These are phyloP conservation scores for Drosophila leontia DNA, from an alignment of 1,140 invertebrate genomes.

Conservation along the genomic window DNA sequence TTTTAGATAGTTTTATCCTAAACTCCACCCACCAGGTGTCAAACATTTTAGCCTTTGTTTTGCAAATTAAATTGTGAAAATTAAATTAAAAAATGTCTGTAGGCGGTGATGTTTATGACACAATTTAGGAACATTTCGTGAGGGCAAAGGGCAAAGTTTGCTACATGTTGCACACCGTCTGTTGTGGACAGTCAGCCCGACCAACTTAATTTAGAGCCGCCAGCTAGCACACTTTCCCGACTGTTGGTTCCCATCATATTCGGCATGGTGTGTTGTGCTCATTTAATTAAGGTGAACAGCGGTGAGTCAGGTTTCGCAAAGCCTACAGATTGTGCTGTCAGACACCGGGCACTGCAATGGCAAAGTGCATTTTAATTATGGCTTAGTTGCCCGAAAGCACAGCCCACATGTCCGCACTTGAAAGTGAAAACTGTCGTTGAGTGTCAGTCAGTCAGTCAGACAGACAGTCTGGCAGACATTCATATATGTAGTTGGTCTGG, in stretches of 20 bases:
- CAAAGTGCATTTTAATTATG: conserved; percentile 80
- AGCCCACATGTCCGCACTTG: conserved; percentile 49
- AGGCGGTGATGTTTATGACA: conserved; percentile 4
- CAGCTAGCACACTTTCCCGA: conserved; percentile 66
- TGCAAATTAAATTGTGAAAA: neutral
- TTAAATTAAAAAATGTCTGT: conserved; percentile 9
- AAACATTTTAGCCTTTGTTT: neutral
- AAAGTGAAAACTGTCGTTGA: conserved; percentile 69
- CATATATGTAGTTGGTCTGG: conserved; percentile 5
- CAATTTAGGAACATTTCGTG: conserved; percentile 3
- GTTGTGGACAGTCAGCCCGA: conserved; percentile 17
- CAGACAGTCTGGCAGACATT: conserved; percentile 1
- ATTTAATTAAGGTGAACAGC: conserved; percentile 67
- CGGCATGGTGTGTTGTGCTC: conserved; percentile 46
- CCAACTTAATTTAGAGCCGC: conserved; percentile 4
- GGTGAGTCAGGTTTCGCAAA: conserved; percentile 61
- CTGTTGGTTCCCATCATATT: conserved; percentile 37
- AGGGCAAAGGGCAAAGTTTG: conserved; percentile 20
- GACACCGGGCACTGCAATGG: conserved; percentile 34
- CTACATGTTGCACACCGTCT: conserved; percentile 12
- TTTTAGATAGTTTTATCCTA: too few species aligned
- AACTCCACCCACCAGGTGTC: neutral
- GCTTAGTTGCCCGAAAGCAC: conserved; percentile 39
- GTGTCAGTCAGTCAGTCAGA: conserved; percentile 25
- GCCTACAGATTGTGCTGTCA: conserved; percentile 25